Evolutionary conservation across 2,113 vertebrate genomes (phyloP).

Genomic region (Corvus cornix): DNA sequence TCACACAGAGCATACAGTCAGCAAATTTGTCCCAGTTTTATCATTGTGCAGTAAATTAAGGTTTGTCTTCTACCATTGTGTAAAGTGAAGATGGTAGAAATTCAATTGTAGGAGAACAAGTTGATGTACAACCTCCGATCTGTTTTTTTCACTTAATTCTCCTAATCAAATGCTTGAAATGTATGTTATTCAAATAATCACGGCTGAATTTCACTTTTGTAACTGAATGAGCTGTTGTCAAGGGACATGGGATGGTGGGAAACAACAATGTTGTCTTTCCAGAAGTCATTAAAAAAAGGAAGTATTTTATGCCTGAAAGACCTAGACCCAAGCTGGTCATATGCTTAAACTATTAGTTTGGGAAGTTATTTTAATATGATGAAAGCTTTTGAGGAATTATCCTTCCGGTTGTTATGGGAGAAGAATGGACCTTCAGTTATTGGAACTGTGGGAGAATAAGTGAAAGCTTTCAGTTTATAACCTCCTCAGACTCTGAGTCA

Average conservation of each 20-base stretch:
- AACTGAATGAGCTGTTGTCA: background rate
- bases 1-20: constrained; percentile 57
- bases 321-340: background rate
- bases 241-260: background rate
- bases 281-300: background rate
- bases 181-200: background rate
- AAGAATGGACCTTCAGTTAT: background rate
- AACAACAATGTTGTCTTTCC: background rate
- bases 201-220: background rate
- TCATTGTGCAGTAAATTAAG: constrained; percentile 60
- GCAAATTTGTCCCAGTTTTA: constrained; percentile 49
- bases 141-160: constrained; percentile 23
- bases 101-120: background rate
- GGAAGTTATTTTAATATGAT: background rate
- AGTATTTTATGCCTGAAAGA: background rate
- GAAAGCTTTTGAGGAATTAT: background rate
- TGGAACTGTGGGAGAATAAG: background rate
- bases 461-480: background rate
- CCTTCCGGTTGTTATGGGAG: background rate
- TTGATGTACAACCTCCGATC: background rate
- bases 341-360: background rate
- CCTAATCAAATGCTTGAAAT: background rate
- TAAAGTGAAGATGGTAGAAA: constrained; percentile 7
- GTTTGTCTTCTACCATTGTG: constrained; percentile 40
- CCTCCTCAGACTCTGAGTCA: background rate